phyloP scores from a whole-genome alignment of 2,888 invertebrate species.

The Aquatica leii region DNA sequence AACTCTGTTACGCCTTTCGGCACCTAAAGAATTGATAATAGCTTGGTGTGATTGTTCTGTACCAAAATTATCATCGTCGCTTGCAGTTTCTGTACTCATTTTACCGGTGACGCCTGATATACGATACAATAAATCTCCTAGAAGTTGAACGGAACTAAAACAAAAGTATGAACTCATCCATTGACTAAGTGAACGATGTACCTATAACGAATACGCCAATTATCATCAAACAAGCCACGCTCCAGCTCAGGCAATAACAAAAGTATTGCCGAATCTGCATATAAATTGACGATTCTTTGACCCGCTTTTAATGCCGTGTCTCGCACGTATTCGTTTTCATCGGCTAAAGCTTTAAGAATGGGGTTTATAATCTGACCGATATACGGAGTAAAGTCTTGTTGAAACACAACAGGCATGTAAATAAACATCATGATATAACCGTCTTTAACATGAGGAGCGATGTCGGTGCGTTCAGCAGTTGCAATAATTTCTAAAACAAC shows the following conservation, averaged over 20 bases:
- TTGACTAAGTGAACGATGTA: constrained; percentile 29
- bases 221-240: constrained; percentile 94
- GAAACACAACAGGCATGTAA: constrained; percentile 98
- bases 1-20: constrained; percentile 90
- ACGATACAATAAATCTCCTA: constrained; percentile 95
- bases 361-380: constrained; percentile 92
- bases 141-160: constrained; percentile 87
- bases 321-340: constrained; percentile 98
- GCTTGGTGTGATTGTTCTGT: constrained; percentile 95
- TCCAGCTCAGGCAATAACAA: constrained; percentile 93
- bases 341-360: constrained; percentile 95
- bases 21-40: constrained; percentile 88
- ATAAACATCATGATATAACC: constrained; percentile 99
- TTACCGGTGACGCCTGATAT: constrained; percentile 98
- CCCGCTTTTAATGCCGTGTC: constrained; percentile 97
- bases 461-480: constrained; percentile 91
- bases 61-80: constrained; percentile 99
- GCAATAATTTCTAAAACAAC: constrained; percentile 79
- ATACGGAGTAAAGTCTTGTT: constrained; percentile 93
- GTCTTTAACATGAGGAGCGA: constrained; percentile 97
- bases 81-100: constrained; percentile 98
- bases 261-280: constrained; percentile 94
- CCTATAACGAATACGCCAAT: constrained; percentile 93
- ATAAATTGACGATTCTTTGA: constrained; percentile 94
- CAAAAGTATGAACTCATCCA: not conserved